A percentile compares a stretch with the other conserved stretches of the same genome.
These are phyloP conservation scores for chimpanzee (Pan troglodytes) DNA, from an alignment of 2,113 vertebrate species.

Conservation along the genomic window NHGRI_mPanTro3-v2.1_pri NC_072419.2:7253001-7253500, in stretches of 20 bases:
- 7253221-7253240: neutral
- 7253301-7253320: too few relatives aligned
- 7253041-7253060: neutral
- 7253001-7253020: neutral
- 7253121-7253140: neutral
- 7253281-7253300: too few relatives aligned
- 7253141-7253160: neutral
- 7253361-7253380: too few relatives aligned
- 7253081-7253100: neutral
- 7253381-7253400: too few relatives aligned
- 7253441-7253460: too few relatives aligned
- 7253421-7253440: too few relatives aligned
- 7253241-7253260: neutral
- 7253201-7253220: neutral
- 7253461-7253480: too few relatives aligned
- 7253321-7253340: too few relatives aligned
- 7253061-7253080: neutral
- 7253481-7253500: too few relatives aligned
- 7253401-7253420: too few relatives aligned
- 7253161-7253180: neutral
- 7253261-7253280: too few relatives aligned
- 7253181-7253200: conserved; percentile 1
- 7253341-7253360: too few relatives aligned
- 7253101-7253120: neutral
- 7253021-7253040: neutral